A percentile compares a stretch with the other conserved stretches of the same genome.
These are phyloP conservation scores for Pungitius pungitius DNA, from an alignment of 2,113 vertebrate species.

Conservation along the genomic window DNA sequence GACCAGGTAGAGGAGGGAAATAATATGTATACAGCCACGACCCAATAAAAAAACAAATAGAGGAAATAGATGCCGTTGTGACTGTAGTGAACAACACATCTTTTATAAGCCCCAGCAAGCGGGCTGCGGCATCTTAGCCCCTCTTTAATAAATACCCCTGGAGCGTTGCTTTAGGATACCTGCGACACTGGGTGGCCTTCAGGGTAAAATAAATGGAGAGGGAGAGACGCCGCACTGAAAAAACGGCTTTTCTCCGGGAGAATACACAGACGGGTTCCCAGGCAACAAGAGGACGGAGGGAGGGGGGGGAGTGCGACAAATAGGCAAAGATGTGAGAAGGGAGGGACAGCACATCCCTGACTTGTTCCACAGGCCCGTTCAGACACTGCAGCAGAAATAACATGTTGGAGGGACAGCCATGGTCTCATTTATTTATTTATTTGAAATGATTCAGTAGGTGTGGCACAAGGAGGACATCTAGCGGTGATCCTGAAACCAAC, in stretches of 20 bases:
- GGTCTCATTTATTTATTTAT: background rate
- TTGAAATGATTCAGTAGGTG: constrained; percentile 11
- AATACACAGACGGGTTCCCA: background rate
- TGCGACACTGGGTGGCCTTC: background rate
- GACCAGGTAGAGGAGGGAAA: background rate
- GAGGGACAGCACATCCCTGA: background rate
- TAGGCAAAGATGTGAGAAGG: background rate
- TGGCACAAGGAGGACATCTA: constrained; percentile 54
- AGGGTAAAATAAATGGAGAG: background rate
- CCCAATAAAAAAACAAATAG: background rate
- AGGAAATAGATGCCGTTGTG: constrained; percentile 3
- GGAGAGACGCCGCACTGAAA: background rate
- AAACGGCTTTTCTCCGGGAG: constrained; percentile 1
- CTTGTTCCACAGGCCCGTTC: constrained; percentile 8
- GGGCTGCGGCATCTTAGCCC: constrained; percentile 4
- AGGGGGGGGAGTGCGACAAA: background rate
- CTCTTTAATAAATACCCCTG: constrained; percentile 14
- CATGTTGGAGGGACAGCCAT: background rate
- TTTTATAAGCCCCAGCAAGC: constrained; percentile 39
- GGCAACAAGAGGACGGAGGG: background rate
- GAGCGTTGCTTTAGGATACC: constrained; percentile 17
- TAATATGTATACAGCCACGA: background rate
- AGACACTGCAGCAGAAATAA: constrained; percentile 23
- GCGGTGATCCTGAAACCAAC: constrained; percentile 12
- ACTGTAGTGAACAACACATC: background rate